Evolutionary conservation across 2,888 invertebrate species (phyloP), one percentile per base, ranked within the genome.

Genomic region (Athalia circularis): DNA sequence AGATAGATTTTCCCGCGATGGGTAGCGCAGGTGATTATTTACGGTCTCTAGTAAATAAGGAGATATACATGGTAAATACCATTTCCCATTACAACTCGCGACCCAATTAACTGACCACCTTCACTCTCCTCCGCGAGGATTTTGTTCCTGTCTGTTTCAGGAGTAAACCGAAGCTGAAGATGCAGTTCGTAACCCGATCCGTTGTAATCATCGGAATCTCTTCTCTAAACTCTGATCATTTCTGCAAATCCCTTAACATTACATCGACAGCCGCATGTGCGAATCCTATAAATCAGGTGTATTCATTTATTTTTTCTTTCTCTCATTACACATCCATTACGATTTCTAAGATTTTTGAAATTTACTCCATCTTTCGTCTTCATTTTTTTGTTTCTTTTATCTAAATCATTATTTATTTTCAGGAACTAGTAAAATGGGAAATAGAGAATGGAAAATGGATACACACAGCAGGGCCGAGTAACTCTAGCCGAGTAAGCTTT

Each of bases 401-500:
- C 54, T 11, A 54, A 54, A n/a, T 11, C 8, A 54, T 54, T 54
- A n/a, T 3, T n/a, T 3, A 54, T 54, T 54, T 54, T 4, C 9
- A 54, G n/a, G 54, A 54, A 54, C n/a, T 54, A 11, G 54, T 11
- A 54, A 54, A 54, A 7, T 3, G 65, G 8, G 47, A 13, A 45
- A 45, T 75, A 50, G 62, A 75, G 62, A 75, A 62, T 75, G 50
- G 50, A 75, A 75, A 75, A 62, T 61, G 29, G 74, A 75, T 75
- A 75, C 29, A 47, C 74, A 29, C 29, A 29, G 54, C 3, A 59
- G 47, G 52, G 50, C 62, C 61, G 84, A 86, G 90, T 90, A 90
- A 90, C 87, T 88, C 85, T 89, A 90, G 89, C 86, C 87, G 88
- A 87, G 87, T 90, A 90, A 90, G 90, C 90, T 82, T 75, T 75